Percentiles rank a stretch among this genome's conserved stretches.
Evolutionary conservation across 2,888 invertebrate species (phyloP).

Genomic region (Philonicus albiceps): DNA sequence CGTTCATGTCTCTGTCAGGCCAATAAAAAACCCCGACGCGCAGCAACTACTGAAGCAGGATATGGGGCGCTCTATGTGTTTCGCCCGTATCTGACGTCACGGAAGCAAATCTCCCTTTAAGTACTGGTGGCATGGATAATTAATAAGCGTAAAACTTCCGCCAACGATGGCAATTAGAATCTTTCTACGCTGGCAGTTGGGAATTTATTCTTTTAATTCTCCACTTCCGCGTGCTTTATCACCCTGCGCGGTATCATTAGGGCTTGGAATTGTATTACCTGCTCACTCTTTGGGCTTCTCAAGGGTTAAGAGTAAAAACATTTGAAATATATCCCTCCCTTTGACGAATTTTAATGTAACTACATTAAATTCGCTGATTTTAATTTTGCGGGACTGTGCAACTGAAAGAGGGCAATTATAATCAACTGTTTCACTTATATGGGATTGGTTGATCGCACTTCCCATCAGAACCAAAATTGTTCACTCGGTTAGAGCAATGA

Average conservation of each 20-base stretch:
- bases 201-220: conserved; percentile 31
- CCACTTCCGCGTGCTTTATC: neutral
- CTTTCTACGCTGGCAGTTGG: conserved; percentile 7
- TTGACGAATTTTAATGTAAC: neutral
- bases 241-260: neutral
- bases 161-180: conserved; percentile 31
- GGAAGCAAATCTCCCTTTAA: conserved; percentile 20
- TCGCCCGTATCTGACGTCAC: neutral
- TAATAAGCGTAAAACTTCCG: conserved; percentile 38
- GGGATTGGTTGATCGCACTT: too few relatives aligned
- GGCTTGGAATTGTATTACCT: neutral
- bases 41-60: neutral
- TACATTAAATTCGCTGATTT: neutral
- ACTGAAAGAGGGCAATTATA: neutral
- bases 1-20: conserved; percentile 6
- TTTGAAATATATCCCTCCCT: neutral
- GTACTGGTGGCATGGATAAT: conserved; percentile 25
- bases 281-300: neutral
- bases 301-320: neutral
- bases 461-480: too few relatives aligned
- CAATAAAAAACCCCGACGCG: neutral
- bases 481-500: too few relatives aligned
- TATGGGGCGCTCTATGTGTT: neutral
- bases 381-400: neutral
- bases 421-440: too few relatives aligned